Base-by-base conservation (phyloP, 1,140 invertebrate species). In the Drosophila bipectinata region DNA sequence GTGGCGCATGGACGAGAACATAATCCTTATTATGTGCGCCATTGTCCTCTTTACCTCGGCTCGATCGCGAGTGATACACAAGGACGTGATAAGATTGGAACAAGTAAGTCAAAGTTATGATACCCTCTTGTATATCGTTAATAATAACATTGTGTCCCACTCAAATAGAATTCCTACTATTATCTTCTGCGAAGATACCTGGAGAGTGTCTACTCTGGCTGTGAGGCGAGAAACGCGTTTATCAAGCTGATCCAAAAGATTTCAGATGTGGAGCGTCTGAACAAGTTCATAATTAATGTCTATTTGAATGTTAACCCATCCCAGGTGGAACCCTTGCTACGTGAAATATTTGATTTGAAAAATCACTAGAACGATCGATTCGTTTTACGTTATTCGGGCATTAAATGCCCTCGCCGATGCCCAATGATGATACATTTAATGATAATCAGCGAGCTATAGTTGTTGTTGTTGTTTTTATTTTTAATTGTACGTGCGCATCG, bases 291-390 rank as follows among this genome's bases (percentile, higher is more conserved):
- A 49, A 96, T 98, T 7, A 95, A 95, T 26, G 96, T 98, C 24
- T 97, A 98, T 92, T 93, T 98, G 26, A 96, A 98, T 91, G 96
- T 98, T 1, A 97, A 98, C 93, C 97, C 97, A 51, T 94, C 95
- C 52, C 94, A 96, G 85, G 96, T 98, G 48, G 97, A 98, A 79
- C 98, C 98, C 4, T 92, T 99, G 26, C 93, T 99, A 18, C 96
- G 98, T 79, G 98, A 98, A 93, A 97, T 98, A 91, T 97, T 98
- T 81, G 97, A 98, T 92, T 93, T 98, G 54, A 98, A 98, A 92
- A 92, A 92, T 90, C 91, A 91, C 59, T 92, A 82, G 87, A 61
- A 53, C 32, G 57, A 62, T 12, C 32, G 24, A 54, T 67, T 51
- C 47, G 56, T 54, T 15, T 44, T 7, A 7, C 34, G 9, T 10